phyloP scores from a whole-genome alignment of 2,797 vertebrate species.

The Monodelphis domestica region DNA sequence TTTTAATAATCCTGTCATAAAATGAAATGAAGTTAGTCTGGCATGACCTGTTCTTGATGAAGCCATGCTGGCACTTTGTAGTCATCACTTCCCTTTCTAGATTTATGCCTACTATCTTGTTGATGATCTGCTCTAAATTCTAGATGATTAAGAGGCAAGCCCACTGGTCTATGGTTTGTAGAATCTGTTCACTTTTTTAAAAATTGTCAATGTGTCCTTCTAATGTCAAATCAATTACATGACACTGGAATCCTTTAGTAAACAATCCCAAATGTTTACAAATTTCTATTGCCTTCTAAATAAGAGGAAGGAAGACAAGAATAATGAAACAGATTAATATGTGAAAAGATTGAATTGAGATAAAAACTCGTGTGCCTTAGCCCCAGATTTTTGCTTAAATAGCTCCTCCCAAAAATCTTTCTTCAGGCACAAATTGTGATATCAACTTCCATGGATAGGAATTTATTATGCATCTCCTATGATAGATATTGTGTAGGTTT shows the following conservation, averaged over 20 bases:
- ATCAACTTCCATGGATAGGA: slow-evolving; percentile 1
- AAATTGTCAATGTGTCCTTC: background rate
- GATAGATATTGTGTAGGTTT: slow-evolving; percentile 65
- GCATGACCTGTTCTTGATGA: background rate
- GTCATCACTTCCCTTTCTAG: background rate
- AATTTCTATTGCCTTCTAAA: slow-evolving; percentile 17
- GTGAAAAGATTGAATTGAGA: background rate
- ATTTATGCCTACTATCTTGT: background rate
- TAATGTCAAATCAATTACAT: background rate
- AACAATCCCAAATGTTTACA: slow-evolving; percentile 2
- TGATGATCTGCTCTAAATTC: background rate
- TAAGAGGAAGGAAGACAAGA: slow-evolving; percentile 28
- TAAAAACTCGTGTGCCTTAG: background rate
- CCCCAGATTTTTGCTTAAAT: background rate
- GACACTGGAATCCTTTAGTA: background rate
- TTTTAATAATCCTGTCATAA: background rate
- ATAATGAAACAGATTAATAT: background rate
- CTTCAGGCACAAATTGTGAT: slow-evolving; percentile 53
- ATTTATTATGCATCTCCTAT: slow-evolving; percentile 60
- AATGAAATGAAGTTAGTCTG: background rate
- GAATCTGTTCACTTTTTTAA: background rate
- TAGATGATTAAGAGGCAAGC: background rate
- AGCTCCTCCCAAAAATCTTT: slow-evolving; percentile 24
- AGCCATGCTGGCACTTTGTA: background rate
- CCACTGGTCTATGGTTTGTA: background rate